phyloP scores from a whole-genome alignment of 2,888 invertebrate species.

The Stomorhina lunata region DNA sequence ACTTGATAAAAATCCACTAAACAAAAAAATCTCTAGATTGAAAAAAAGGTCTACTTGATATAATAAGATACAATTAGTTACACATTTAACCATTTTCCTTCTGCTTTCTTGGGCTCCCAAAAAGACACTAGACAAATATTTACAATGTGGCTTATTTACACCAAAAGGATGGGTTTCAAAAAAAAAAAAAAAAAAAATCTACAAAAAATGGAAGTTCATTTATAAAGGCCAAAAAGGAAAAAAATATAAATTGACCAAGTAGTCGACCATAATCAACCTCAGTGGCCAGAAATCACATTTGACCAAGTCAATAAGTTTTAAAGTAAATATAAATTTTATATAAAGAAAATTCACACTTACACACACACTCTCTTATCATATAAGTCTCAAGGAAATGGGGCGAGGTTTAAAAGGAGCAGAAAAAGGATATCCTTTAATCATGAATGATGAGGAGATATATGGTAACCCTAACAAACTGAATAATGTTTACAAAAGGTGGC shows the following conservation, averaged over 20 bases:
- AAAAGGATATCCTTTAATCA: conserved; percentile 64
- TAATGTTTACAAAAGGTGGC: conserved; percentile 56
- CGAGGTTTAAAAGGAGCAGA: neutral
- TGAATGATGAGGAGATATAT: conserved; percentile 24
- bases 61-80: conserved; percentile 49
- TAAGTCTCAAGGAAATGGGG: neutral
- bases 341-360: conserved; percentile 10
- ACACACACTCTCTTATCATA: neutral
- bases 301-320: conserved; percentile 63
- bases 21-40: neutral
- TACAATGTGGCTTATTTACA: conserved; percentile 64
- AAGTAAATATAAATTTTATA: conserved; percentile 57
- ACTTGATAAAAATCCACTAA: conserved; percentile 32
- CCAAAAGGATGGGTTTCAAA: conserved; percentile 31
- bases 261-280: conserved; percentile 77
- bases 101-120: neutral
- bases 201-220: conserved; percentile 49
- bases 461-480: conserved; percentile 47
- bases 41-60: conserved; percentile 52
- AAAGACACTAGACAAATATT: conserved; percentile 54
- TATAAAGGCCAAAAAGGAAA: conserved; percentile 12
- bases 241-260: conserved; percentile 63
- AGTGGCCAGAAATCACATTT: conserved; percentile 77
- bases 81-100: conserved; percentile 14
- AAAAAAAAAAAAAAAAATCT: conserved; percentile 14